Conservation (phyloP, 1,140 invertebrate genomes). For the Thaumatotibia leucotreta region DNA sequence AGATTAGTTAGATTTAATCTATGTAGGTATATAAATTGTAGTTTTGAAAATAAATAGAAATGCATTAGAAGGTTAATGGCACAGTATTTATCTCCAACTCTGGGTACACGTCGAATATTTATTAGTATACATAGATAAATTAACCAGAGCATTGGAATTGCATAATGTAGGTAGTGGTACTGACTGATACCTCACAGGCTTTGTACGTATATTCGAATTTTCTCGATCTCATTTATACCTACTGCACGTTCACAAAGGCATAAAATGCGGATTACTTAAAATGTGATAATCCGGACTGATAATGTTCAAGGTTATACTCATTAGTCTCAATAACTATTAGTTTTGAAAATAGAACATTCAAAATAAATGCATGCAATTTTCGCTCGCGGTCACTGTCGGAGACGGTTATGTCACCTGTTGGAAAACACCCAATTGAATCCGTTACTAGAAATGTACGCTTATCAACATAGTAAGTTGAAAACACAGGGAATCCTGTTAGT, state of each 20-base stretch:
- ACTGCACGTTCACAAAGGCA: not conserved
- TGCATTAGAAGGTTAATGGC: too few species aligned
- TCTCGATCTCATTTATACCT: too few species aligned
- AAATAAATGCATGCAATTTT: not conserved
- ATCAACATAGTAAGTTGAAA: not conserved
- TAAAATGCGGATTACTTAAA: not conserved
- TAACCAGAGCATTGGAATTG: too few species aligned
- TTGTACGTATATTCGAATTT: too few species aligned
- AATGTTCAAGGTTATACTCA: not conserved
- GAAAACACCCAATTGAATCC: constrained; percentile 4
- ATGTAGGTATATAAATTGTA: too few species aligned
- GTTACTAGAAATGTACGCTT: not conserved
- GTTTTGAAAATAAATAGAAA: too few species aligned
- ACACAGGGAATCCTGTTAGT: not conserved
- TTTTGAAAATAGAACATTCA: not conserved
- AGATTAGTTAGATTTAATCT: too few species aligned
- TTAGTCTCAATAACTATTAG: not conserved
- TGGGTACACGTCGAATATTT: too few species aligned
- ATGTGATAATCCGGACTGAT: not conserved
- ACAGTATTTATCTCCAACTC: too few species aligned
- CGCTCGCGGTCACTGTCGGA: not conserved
- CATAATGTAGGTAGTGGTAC: too few species aligned
- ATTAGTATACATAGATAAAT: too few species aligned
- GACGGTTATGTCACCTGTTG: not conserved
- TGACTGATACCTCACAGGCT: too few species aligned